A percentile compares a stretch with the other conserved stretches of the same genome.
phyloP scores from a whole-genome alignment of 2,113 vertebrate species.

The Atractosteus spatula region DNA sequence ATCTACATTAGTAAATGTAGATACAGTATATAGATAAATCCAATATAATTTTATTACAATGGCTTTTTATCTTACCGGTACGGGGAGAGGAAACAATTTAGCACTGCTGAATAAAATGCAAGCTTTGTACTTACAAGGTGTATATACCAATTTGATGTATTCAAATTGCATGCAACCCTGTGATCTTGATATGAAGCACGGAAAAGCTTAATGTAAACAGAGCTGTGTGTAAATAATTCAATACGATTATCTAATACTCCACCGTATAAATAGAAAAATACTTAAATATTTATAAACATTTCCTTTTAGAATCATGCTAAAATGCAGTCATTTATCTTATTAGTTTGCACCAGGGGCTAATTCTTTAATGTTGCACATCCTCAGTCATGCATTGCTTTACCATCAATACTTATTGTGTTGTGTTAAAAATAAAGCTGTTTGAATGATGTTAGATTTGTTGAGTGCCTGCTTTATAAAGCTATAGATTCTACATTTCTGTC shows the following conservation, averaged over 20 bases:
- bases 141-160: not conserved
- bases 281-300: slow-evolving; percentile 7
- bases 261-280: slow-evolving; percentile 15
- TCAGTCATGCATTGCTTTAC: not conserved
- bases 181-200: slow-evolving; percentile 3
- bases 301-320: not conserved
- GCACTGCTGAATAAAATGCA: not conserved
- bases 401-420: no score
- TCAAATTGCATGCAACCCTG: not conserved
- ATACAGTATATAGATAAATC: not conserved
- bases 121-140: not conserved
- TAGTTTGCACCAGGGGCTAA: not conserved
- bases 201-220: slow-evolving; percentile 8
- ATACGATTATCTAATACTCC: slow-evolving; percentile 20
- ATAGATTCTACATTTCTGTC: no score
- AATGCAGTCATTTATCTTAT: not conserved
- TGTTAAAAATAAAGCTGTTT: no score
- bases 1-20: slow-evolving; percentile 12
- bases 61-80: slow-evolving; percentile 11
- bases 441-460: no score
- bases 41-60: slow-evolving; percentile 9
- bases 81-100: slow-evolving; percentile 5
- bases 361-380: not conserved
- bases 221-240: slow-evolving; percentile 23
- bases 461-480: no score